Conservation (phyloP, 2,113 vertebrate species). For the Columba livia region DNA sequence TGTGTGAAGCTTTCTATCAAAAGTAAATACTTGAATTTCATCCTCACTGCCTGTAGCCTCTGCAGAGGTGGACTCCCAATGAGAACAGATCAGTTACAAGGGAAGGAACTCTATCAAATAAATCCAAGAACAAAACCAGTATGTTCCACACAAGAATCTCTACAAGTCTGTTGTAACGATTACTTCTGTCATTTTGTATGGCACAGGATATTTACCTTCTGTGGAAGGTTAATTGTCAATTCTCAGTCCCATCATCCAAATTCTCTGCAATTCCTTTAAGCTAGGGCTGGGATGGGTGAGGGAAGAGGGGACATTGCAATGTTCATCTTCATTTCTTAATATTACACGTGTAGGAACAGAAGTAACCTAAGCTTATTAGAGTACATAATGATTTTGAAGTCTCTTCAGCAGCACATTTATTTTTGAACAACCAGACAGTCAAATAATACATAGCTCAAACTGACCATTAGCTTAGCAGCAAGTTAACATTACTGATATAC, state of each 20-base stretch:
- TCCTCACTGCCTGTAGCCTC: conserved; percentile 29
- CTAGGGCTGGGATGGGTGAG: neutral
- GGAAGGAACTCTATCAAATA: conserved; percentile 2
- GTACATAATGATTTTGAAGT: neutral
- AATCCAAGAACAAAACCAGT: neutral
- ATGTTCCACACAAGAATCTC: neutral
- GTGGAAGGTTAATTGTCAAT: neutral
- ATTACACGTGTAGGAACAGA: neutral
- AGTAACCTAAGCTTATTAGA: neutral
- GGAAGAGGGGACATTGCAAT: neutral
- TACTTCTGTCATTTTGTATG: neutral
- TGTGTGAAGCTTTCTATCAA: neutral
- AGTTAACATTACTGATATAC: neutral
- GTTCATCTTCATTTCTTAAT: neutral
- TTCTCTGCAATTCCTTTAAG: neutral
- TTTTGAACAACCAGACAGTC: neutral
- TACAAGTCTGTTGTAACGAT: neutral
- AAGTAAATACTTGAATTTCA: neutral
- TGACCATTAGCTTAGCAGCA: neutral
- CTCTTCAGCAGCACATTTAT: conserved; percentile 1
- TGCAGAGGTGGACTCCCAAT: conserved; percentile 7
- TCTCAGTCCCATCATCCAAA: neutral
- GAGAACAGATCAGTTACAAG: conserved; percentile 24
- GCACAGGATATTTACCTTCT: neutral
- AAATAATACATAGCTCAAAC: neutral